These are phyloP conservation scores for Eupithecia pulchellata DNA, from an alignment of 2,888 invertebrate genomes.

Conservation along the genomic window DNA sequence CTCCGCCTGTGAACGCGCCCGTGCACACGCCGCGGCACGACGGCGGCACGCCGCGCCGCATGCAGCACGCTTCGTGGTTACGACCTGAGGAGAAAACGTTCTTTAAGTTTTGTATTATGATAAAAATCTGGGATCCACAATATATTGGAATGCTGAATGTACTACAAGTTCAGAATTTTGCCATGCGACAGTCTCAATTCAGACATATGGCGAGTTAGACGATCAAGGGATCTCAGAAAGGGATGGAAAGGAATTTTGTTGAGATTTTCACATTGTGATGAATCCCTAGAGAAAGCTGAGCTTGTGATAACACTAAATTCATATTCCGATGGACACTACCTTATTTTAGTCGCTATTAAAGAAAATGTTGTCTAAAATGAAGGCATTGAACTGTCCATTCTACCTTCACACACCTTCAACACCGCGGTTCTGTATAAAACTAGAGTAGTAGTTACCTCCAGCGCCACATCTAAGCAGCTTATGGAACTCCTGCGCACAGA, in stretches of 20 bases:
- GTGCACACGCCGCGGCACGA: conserved; percentile 90
- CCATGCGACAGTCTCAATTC: too few species aligned
- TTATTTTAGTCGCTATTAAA: too few species aligned
- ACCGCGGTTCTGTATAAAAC: background rate
- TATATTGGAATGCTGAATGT: too few species aligned
- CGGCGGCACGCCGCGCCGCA: conserved; percentile 88
- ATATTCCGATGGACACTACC: too few species aligned
- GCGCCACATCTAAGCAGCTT: conserved; percentile 88
- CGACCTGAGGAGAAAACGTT: conserved; percentile 78
- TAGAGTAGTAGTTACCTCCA: conserved; percentile 72
- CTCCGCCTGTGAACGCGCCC: conserved; percentile 87
- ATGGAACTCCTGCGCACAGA: conserved; percentile 91
- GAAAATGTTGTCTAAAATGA: too few species aligned
- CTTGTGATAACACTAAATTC: background rate
- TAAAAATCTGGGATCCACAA: background rate
- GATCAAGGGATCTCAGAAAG: too few species aligned
- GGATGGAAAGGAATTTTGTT: background rate
- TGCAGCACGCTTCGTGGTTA: conserved; percentile 91
- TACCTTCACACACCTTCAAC: too few species aligned
- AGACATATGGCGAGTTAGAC: too few species aligned
- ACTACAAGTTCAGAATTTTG: too few species aligned
- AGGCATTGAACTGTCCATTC: too few species aligned
- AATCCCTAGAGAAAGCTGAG: background rate
- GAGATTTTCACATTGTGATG: background rate
- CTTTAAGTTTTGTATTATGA: background rate